A percentile compares a stretch with the other conserved stretches of the same genome.
phyloP scores from a whole-genome alignment of 1,140 invertebrate genomes.

The Pseudobourletiella spinata region DNA sequence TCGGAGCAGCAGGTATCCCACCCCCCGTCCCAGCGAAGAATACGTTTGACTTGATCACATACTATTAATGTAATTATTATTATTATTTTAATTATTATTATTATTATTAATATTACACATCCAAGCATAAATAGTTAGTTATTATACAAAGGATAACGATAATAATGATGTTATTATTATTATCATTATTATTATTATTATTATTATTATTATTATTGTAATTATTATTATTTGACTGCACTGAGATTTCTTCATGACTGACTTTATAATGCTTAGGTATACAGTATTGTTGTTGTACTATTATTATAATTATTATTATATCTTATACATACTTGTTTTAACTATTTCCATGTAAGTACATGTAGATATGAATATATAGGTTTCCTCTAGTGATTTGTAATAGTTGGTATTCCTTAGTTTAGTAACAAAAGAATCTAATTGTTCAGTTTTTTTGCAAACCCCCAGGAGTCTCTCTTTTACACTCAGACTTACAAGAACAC shows the following conservation, averaged over 20 bases:
- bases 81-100: no score
- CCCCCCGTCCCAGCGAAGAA: conserved; percentile 31
- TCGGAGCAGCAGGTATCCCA: conserved; percentile 24
- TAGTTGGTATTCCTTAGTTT: not conserved
- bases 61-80: not conserved
- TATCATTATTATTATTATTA: no score
- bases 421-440: not conserved
- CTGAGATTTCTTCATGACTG: not conserved
- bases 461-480: no score
- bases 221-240: not conserved
- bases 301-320: not conserved
- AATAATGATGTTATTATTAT: no score
- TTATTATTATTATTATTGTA: no score
- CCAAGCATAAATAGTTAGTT: no score
- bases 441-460: not conserved
- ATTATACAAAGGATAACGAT: not conserved
- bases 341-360: not conserved
- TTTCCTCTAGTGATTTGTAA: not conserved
- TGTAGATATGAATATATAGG: not conserved
- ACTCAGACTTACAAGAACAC: no score
- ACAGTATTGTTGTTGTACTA: not conserved
- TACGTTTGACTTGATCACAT: conserved; percentile 23
- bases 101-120: no score
- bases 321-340: not conserved
- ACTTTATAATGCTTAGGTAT: not conserved